Evolutionary conservation across 2,113 vertebrate species (phyloP).

Genomic region (Columba janthina): DNA sequence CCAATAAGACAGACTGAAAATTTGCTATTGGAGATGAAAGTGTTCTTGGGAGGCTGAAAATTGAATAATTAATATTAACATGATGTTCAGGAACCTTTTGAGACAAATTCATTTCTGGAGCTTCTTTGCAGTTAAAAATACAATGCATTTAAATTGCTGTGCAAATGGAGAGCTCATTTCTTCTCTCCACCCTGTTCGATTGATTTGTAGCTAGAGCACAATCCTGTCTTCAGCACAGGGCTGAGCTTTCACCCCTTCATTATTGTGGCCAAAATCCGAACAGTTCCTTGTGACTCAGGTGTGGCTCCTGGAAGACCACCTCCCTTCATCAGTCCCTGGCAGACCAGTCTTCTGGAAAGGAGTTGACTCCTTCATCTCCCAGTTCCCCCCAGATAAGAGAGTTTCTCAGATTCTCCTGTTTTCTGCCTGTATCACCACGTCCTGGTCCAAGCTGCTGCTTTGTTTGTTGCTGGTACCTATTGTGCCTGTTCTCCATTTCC

Average conservation of each 20-base stretch:
- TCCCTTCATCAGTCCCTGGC: background rate
- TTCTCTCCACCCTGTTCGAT: accelerated
- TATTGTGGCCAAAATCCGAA: background rate
- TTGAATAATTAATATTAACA: constrained; percentile 30
- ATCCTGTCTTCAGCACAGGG: background rate
- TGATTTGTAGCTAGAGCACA: background rate
- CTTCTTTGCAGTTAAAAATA: constrained; percentile 26
- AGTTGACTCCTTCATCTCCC: background rate
- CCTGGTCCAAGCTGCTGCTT: background rate
- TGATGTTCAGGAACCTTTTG: background rate
- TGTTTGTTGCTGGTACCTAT: background rate
- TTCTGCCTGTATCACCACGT: background rate
- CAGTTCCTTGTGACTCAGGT: background rate
- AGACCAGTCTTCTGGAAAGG: background rate
- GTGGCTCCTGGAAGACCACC: background rate
- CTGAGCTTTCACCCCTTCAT: background rate
- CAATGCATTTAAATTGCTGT: background rate
- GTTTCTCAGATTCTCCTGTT: constrained; percentile 19
- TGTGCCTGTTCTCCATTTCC: constrained; percentile 11
- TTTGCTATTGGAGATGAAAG: background rate
- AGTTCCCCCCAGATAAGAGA: background rate
- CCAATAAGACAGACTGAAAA: constrained; percentile 31
- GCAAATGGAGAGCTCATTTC: background rate
- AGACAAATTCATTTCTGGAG: constrained; percentile 15
- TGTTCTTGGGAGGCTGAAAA: background rate